Conservation (phyloP, 2,113 vertebrate species). For the Malurus alboscapulatus region DNA sequence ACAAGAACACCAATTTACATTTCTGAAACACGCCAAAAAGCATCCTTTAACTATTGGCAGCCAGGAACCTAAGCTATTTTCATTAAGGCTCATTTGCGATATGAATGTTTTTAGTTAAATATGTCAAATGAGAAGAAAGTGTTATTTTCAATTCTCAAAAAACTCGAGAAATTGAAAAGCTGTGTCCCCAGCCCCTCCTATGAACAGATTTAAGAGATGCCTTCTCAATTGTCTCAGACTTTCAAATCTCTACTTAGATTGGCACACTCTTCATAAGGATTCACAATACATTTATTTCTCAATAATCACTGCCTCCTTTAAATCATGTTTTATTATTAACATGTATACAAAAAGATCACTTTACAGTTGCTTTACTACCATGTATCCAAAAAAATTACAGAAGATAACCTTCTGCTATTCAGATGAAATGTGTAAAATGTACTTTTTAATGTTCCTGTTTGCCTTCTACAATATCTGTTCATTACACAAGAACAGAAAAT, state of each 20-base stretch:
- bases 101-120: background rate
- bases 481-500: background rate
- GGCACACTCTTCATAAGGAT: background rate
- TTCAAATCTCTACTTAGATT: background rate
- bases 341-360: background rate
- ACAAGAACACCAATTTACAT: background rate
- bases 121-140: background rate
- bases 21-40: background rate
- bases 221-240: background rate
- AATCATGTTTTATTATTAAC: background rate
- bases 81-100: background rate
- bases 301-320: background rate
- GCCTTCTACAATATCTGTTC: background rate
- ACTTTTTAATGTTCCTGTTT: background rate
- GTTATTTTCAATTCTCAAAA: background rate
- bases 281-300: background rate
- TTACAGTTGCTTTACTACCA: background rate
- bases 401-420: background rate
- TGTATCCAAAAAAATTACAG: background rate
- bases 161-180: background rate
- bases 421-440: background rate
- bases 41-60: background rate
- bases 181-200: background rate
- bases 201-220: background rate
- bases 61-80: background rate